Evolutionary conservation across 2,797 vertebrate species (phyloP), one percentile per base, ranked within the genome.

Genomic region (Molossus molossus): DNA sequence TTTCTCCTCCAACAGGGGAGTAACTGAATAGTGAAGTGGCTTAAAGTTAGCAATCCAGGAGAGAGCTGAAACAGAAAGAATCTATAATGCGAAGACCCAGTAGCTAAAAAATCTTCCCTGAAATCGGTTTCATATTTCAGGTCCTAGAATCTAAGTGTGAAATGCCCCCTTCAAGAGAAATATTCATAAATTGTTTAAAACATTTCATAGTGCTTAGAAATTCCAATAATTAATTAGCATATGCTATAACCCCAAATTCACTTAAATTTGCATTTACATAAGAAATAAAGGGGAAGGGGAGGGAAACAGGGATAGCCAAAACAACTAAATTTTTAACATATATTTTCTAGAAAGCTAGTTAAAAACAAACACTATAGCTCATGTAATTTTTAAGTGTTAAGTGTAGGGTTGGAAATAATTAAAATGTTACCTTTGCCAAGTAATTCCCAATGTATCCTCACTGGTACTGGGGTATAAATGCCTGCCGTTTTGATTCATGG

Each of bases 341-440:
- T 96, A 97, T 87, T 97, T 90, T 95, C 91, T 90, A 82, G 80
- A 65, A 98, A 94, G 69, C 96, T 97, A 73, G 53, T 97, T 98
- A 98, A 97, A 97, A 98, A 98, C 97, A 98, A 95, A 98, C 95
- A 98, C 87, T 95, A 95, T 75, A 97, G 97, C 97, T 98, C 98
- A 98, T 96, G 98, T 96, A 97, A 98, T 96, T 98, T 98, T 98
- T 97, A 98, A 96, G 98, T 98, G 98, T 94, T 94, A 97, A 96
- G 98, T 98, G 98, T 98, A 99, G 98, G 98, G 97, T 99, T 98
- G 99, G 99, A 99, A 99, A 99, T 99, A 99, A 99, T 99, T 99
- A 99, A 99, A 99, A 99, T 99, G 98, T 99, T 99, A 99, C 99
- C 99, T 99, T 99, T 99, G 99, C 99, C 99, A 99, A 99, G 99